Evolutionary conservation across 1,140 invertebrate species (phyloP).

Genomic region (Lepidotrigona ventralis): DNA sequence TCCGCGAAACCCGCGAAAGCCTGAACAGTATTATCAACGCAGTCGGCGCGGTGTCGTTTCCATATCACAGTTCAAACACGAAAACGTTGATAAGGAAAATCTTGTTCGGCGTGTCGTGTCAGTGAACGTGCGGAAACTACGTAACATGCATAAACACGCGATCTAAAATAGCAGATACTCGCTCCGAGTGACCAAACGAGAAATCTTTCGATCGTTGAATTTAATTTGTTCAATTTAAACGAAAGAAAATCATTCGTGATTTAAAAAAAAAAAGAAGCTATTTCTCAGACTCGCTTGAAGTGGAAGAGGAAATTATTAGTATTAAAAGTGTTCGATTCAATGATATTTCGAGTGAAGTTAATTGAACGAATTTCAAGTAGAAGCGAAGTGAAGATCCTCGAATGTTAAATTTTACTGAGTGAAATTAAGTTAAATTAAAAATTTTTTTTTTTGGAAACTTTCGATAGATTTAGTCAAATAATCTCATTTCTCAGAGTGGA

Average conservation of each 20-base stretch:
- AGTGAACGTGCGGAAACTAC: conserved; percentile 11
- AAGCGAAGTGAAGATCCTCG: too few species aligned
- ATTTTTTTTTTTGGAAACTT: background rate
- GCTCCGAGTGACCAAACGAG: background rate
- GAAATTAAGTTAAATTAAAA: background rate
- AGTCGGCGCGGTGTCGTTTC: background rate
- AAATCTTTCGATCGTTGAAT: background rate
- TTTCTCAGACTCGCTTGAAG: background rate
- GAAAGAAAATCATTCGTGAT: too few species aligned
- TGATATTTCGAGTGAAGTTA: background rate
- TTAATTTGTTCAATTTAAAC: background rate
- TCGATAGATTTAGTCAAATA: background rate
- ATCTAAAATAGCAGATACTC: too few species aligned
- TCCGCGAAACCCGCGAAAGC: conserved; percentile 20
- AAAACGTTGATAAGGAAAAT: conserved; percentile 20
- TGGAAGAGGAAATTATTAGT: background rate
- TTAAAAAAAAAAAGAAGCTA: too few species aligned
- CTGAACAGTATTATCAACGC: conserved; percentile 20
- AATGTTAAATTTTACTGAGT: too few species aligned
- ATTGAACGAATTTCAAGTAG: too few species aligned
- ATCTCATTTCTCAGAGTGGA: too few species aligned
- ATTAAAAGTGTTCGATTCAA: too few species aligned
- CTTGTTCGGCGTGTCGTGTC: background rate
- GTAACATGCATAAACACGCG: conserved; percentile 3
- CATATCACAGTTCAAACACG: conserved; percentile 19